Evolutionary conservation across 2,113 vertebrate genomes (phyloP), one percentile per base, ranked within the genome.

Genomic region (Glaucomys volans): DNA sequence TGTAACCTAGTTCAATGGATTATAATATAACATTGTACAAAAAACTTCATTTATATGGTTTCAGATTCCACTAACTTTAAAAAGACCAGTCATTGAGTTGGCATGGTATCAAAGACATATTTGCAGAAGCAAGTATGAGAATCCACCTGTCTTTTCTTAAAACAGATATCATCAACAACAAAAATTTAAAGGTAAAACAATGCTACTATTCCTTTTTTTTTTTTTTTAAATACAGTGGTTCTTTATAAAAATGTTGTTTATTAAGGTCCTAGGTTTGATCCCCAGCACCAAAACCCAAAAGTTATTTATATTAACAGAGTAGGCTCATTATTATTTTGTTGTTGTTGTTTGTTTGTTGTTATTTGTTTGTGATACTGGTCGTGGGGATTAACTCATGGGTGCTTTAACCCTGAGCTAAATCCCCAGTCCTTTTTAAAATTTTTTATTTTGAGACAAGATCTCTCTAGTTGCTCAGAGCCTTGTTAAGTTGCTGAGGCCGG

Each of bases 131-230:
- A 74, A 94, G 57, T 50, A 59, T 40, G 59, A 90, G 47, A 69
- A 40, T 24, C 35, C 5, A 40, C n/a, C 32, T 87, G 3, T 84
- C 40, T 93, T 62, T 10, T 59, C 32, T 50, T n/a, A 90, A 81
- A 37, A 24, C 93, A 87, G 37, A 77, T 52, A 90, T 24, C n/a
- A 76, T 67, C 54, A 57, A 57, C 7, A 22, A 57, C 5, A 57
- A 57, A 95, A 42, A 69, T 62, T 74, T 72, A 92, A 57, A 77
- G 22, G n/a, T 74, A 93, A 79, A 62, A 80, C 32, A 72, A 66
- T 64, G 35, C 44, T 42, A 59, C 10, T 54, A 54, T 81, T 75
- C 26, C 50, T 72, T 74, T 40, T 57, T 72, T 74, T 40, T 47
- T 47, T 24, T 72, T n/a, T 13, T 3, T 28, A 74, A 77, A 75